phyloP scores from a whole-genome alignment of 2,113 vertebrate species.

The Notothenia rossii region DNA sequence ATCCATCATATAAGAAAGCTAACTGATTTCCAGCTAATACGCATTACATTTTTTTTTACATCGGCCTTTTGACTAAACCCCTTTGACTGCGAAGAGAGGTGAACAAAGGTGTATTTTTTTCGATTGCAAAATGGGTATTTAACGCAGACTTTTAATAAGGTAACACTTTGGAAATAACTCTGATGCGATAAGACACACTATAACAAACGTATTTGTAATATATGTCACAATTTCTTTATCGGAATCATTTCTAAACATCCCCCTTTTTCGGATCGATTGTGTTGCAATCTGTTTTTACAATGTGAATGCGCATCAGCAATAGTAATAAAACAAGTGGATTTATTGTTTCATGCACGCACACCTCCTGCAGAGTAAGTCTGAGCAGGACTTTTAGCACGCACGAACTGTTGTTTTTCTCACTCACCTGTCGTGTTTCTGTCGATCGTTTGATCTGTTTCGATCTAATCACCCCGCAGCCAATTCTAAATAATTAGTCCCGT shows the following conservation, averaged over 20 bases:
- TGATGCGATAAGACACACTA: neutral
- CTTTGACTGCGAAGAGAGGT: neutral
- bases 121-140: neutral
- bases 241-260: slow-evolving; percentile 1
- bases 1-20: slow-evolving; percentile 78
- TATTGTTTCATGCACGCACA: slow-evolving; percentile 15
- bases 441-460: slow-evolving; percentile 39
- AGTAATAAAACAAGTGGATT: slow-evolving; percentile 16
- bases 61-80: neutral
- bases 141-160: neutral
- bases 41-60: slow-evolving; percentile 15
- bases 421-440: slow-evolving; percentile 78
- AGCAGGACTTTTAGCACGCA: neutral
- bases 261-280: neutral
- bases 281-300: neutral
- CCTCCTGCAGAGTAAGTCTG: slow-evolving; percentile 4
- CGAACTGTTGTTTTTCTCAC: slow-evolving; percentile 41
- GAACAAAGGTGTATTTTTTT: slow-evolving; percentile 2
- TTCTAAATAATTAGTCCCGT: slow-evolving; percentile 78
- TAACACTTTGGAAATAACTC: neutral
- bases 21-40: slow-evolving; percentile 60
- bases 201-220: neutral
- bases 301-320: neutral
- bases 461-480: slow-evolving; percentile 64
- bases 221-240: slow-evolving; percentile 10